A percentile compares a stretch with the other conserved stretches of the same genome.
Conservation (phyloP, 2,113 vertebrate genomes). For the Panthera uncia region DNA sequence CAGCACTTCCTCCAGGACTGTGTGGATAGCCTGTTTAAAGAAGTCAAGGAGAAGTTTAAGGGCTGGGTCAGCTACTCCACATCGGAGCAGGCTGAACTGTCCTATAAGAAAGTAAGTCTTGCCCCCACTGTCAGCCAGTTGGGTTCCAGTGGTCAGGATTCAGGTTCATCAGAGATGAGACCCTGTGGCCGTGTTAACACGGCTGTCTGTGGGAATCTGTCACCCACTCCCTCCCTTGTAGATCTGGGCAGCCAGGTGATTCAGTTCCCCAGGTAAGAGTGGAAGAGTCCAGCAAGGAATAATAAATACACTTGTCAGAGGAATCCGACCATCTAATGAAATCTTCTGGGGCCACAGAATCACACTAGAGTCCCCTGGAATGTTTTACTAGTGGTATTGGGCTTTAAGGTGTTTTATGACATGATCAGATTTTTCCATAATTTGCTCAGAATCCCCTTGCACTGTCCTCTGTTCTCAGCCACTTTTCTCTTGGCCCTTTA, state of each 20-base stretch:
- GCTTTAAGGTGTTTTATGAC: neutral
- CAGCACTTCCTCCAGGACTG: conserved; percentile 88
- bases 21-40: conserved; percentile 87
- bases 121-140: fast-evolving
- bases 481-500: neutral
- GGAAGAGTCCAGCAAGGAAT: neutral
- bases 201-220: neutral
- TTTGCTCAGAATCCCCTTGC: neutral
- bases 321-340: neutral
- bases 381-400: neutral
- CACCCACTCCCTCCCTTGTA: neutral
- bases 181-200: neutral
- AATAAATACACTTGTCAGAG: neutral
- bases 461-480: neutral
- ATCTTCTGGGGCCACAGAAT: neutral
- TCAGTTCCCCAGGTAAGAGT: neutral
- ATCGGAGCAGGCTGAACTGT: conserved; percentile 87
- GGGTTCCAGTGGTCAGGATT: neutral
- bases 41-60: conserved; percentile 90
- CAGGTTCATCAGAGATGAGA: neutral
- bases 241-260: neutral
- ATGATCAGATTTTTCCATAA: neutral
- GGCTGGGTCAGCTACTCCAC: conserved; percentile 90
- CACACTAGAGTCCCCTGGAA: neutral
- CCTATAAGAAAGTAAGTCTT: conserved; percentile 88